Evolutionary conservation across 2,888 invertebrate genomes (phyloP).

Genomic region (Hofmannophila pseudospretella): DNA sequence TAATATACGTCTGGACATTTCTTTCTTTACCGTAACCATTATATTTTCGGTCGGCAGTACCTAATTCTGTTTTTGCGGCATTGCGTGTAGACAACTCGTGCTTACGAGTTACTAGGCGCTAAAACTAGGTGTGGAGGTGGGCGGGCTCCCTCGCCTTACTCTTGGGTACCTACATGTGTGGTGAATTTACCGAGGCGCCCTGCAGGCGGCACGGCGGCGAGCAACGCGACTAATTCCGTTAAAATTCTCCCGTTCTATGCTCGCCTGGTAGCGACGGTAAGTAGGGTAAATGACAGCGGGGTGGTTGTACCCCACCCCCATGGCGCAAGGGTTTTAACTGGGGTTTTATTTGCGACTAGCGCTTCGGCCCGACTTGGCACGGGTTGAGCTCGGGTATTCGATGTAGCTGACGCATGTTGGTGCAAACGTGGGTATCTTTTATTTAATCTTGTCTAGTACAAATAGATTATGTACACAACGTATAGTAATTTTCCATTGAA

Average conservation of each 20-base stretch:
- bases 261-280: conserved; percentile 63
- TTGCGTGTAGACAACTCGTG: conserved; percentile 66
- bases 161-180: conserved; percentile 58
- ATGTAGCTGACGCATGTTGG: conserved; percentile 26
- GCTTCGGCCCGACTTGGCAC: conserved; percentile 42
- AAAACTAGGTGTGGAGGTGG: conserved; percentile 61
- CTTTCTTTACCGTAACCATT: too few species aligned
- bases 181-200: conserved; percentile 74
- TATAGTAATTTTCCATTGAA: too few species aligned
- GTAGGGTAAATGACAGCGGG: conserved; percentile 69
- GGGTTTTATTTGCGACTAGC: conserved; percentile 29
- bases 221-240: conserved; percentile 71
- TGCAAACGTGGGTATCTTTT: conserved; percentile 5
- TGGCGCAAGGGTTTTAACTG: conserved; percentile 33
- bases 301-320: conserved; percentile 34
- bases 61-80: conserved; percentile 51
- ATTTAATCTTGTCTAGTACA: too few species aligned
- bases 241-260: conserved; percentile 72
- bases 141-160: conserved; percentile 37
- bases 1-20: too few species aligned
- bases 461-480: too few species aligned
- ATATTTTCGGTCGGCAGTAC: conserved; percentile 4
- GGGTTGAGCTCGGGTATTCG: conserved; percentile 16
- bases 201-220: conserved; percentile 51
- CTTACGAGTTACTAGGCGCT: conserved; percentile 58